Base-by-base conservation (phyloP, 92 coral and sea anemone genomes). In the Bergia sp. region DNA sequence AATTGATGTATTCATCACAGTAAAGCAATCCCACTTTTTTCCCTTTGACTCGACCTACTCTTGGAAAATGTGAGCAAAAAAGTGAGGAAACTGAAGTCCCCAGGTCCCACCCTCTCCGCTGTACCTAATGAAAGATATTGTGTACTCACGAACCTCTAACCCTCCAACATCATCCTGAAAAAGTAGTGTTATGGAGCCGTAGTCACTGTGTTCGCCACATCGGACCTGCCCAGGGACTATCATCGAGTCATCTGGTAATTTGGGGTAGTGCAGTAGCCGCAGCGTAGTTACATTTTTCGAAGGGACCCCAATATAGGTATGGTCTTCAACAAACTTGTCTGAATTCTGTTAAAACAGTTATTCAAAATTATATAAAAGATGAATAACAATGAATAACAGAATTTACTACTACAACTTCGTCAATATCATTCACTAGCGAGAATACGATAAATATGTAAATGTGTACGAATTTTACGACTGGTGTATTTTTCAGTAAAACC, bases 121-220 rank as follows among this genome's bases (percentile, higher is more conserved):
- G 49, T 8, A 5, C 49, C 49, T 45, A 8, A 45, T 45, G 4
- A 45, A 8, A 45, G 49, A 45, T 45, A 45, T 45, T 8, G 7
- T 8, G 49, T 8, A 45, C 49, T 45, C 7, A 55, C 64, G 10
- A 55, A 55, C 97, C 98, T 95, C 96, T 53, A 95, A 87, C 40
- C 98, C 98, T 37, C 98, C 98, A 11, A 93, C 81, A 66, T 91
- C 91, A 73, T 95, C 98, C 77, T 95, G 98, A 69, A 95, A 95
- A 72, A 95, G 91, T 72, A 95, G 86, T 10, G 98, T 95, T 21
- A 95, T 95, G 1, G 96, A 85, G n/a, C 98, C 98, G 90, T 95
- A 95, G 87, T 95, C 98, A 82, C 96, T 91, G 82, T 95, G 98
- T 43, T 95, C 95, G 23, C 96, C 96, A 85, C 96, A 92, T 13